A percentile compares a stretch with the other conserved stretches of the same genome.
These are phyloP conservation scores for Thaumatotibia leucotreta DNA, from an alignment of 1,140 invertebrate genomes.

Conservation along the genomic window DNA sequence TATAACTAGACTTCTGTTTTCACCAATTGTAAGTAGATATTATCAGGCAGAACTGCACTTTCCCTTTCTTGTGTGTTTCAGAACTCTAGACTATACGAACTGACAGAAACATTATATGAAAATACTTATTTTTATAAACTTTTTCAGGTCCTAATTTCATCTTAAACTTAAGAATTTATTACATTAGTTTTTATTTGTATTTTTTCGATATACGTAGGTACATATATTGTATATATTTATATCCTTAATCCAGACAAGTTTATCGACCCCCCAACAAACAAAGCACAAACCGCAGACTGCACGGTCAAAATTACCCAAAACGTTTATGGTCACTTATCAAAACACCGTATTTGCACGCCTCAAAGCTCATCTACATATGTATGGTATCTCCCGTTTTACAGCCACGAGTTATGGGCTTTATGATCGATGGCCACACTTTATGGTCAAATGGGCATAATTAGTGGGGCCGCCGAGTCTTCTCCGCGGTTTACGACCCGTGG, in stretches of 20 bases:
- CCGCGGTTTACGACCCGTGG: constrained; percentile 49
- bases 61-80: too few species aligned
- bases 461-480: constrained; percentile 29
- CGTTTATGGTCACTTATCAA: constrained; percentile 9
- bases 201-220: not conserved
- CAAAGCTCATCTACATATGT: not conserved
- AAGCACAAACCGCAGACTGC: not conserved
- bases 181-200: not conserved
- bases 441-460: constrained; percentile 64
- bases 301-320: not conserved
- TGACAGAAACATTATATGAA: too few species aligned
- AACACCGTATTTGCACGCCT: constrained; percentile 11
- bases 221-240: too few species aligned
- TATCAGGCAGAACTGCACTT: too few species aligned
- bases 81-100: too few species aligned
- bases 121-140: too few species aligned
- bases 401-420: constrained; percentile 59
- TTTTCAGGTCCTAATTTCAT: too few species aligned
- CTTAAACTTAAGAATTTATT: not conserved
- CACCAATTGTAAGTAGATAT: too few species aligned
- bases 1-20: too few species aligned
- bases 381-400: constrained; percentile 26
- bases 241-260: not conserved
- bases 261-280: not conserved
- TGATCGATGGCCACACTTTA: constrained; percentile 65